Base-by-base conservation (phyloP, 2,888 invertebrate genomes). In the Empis livida region DNA sequence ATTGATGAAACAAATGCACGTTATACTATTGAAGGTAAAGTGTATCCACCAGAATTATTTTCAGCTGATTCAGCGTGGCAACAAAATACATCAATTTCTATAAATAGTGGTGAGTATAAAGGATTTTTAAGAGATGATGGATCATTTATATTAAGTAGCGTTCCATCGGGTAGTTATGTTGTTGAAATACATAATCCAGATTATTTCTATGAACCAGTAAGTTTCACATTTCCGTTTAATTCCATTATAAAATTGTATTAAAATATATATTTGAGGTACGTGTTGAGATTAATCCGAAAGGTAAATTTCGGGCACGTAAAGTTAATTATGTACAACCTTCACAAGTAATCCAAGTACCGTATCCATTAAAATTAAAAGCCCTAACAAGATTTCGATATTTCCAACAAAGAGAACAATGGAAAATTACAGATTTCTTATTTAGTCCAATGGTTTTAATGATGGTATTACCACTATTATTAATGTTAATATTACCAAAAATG, bases 391-490 rank as follows among this genome's bases (percentile, higher is more conserved):
- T 82, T 57, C 80, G 82, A 56, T 92, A 90, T 71, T 99, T 97
- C 72, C 93, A 95, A 74, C 74, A 83, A 15, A 74, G 97, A 42
- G 97, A 99, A 65, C 94, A 96, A 62, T 96, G 95, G 95, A 79
- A 95, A 67, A 73, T 96, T 11, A 95, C 95, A 0, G 97, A 99
- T 72, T 89, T 97, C 68, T 68, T 99, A 31, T 88, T 95, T 68
- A 95, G 90, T 68, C 96, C 96, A 3, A 96, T 96, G 95, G 89
- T 96, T 6, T 76, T 97, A 52, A 96, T 96, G 89, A 97, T 96
- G 95, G 80, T 96, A 17, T 66, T 96, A 53, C 96, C 96, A 0
- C 71, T 96, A 30, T 63, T 95, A 5, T 72, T 96, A 8, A 86
- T 97, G 57, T 86, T 95, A 81, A 76, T 96, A 52, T 70, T 96